Evolutionary conservation across 2,888 invertebrate species (phyloP), one percentile per base, ranked within the genome.

Genomic region (Polydrusus cervinus): DNA sequence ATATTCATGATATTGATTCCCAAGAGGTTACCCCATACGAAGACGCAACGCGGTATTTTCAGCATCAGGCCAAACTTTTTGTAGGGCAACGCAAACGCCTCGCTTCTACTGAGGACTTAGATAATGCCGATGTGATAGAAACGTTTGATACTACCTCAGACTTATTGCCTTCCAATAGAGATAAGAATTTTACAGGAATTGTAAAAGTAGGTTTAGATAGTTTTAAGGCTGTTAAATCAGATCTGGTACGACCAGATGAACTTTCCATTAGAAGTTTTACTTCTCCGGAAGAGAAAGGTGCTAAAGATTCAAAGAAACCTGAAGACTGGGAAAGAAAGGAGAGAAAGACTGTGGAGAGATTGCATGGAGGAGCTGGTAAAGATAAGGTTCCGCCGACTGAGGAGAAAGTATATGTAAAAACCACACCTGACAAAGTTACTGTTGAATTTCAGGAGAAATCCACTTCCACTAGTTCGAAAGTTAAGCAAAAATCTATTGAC

Each of bases 271-370:
- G 64, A 25, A 78, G 78, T 80, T 68, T 80, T 79, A 75, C 79
- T 49, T 85, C 87, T n/a, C 87, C 87, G 0, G 87, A 87, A 79
- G 88, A 88, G 78, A 88, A 88, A 80, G 88, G 88, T 71, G 84
- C 85, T 75, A 86, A 86, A 79, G 88, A 88, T 80, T 87, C 87
- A 38, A 87, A 87, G 77, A 84, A 81, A 80, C 86, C 87, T 16
- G 87, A 88, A 84, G 87, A 87, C 81, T 87, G 87, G 86, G 86
- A 87, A 79, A 79, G 86, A 66, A 87, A 87, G 78, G 86, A 86
- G 79, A 82, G 83, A 75, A 83, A 83, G 79, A 84, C 82, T 80
- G 87, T 87, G 47, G 86, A 87, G 82, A 82, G 87, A 81, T 78
- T 87, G 74, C 87, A 87, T 74, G 87, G 87, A n/a, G 87, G 87